Conservation (phyloP, 2,113 vertebrate genomes). For the Oreochromis spilurus region DNA sequence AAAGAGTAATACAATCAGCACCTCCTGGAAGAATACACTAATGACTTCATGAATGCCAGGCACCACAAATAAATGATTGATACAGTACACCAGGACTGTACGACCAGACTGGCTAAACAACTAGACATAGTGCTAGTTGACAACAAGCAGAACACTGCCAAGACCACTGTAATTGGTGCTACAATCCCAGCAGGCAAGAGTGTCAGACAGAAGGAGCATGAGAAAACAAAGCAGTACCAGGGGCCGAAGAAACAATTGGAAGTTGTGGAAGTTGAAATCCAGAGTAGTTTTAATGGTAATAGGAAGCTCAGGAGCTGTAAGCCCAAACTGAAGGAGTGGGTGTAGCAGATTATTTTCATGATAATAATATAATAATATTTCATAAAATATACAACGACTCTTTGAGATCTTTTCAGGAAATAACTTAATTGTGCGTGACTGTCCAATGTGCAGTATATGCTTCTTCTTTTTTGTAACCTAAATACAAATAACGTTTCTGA, state of each 20-base stretch:
- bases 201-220: not conserved
- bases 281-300: not conserved
- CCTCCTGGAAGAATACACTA: not conserved
- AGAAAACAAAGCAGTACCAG: not conserved
- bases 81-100: not conserved
- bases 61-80: not conserved
- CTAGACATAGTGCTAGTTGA: not conserved
- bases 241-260: not conserved
- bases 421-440: not conserved
- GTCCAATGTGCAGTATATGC: not conserved
- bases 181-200: not conserved
- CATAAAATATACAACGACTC: not conserved
- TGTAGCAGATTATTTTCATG: not conserved
- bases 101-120: not conserved
- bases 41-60: not conserved
- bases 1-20: not conserved
- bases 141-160: not conserved
- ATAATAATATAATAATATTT: not conserved
- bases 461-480: not conserved
- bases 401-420: not conserved
- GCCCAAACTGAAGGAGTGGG: not conserved
- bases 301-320: not conserved
- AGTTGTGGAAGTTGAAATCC: not conserved
- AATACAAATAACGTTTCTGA: not conserved
- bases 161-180: not conserved